Evolutionary conservation across 2,797 vertebrate genomes (phyloP).

Genomic region (Corythornis leucogaster): DNA sequence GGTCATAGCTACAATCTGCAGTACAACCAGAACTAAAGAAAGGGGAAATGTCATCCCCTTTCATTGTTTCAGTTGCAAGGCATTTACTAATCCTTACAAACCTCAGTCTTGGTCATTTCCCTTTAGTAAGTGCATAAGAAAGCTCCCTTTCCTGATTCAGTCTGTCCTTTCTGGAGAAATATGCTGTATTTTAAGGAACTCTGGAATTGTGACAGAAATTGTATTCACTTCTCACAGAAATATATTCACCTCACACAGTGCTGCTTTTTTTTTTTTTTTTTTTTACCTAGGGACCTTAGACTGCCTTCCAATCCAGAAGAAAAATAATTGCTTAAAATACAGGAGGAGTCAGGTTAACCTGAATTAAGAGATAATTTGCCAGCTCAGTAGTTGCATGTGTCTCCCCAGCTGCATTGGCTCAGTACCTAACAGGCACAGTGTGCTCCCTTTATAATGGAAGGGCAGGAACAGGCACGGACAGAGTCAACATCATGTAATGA

Average conservation of each 20-base stretch:
- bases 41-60: background rate
- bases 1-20: background rate
- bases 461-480: background rate
- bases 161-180: background rate
- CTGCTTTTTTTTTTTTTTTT: background rate
- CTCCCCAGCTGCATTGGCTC: background rate
- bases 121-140: background rate
- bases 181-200: background rate
- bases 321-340: background rate
- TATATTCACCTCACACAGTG: background rate
- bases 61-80: background rate
- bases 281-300: background rate
- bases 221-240: background rate
- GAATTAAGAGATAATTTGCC: background rate
- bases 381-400: background rate
- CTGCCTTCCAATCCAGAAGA: background rate
- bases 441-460: background rate
- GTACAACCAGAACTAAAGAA: background rate
- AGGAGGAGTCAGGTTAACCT: background rate
- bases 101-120: background rate
- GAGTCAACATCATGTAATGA: background rate
- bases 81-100: background rate
- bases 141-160: background rate
- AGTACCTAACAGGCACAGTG: background rate
- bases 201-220: background rate